phyloP scores from a whole-genome alignment of 1,140 invertebrate genomes.

The Hermatobates lingyangjiaoensis region DNA sequence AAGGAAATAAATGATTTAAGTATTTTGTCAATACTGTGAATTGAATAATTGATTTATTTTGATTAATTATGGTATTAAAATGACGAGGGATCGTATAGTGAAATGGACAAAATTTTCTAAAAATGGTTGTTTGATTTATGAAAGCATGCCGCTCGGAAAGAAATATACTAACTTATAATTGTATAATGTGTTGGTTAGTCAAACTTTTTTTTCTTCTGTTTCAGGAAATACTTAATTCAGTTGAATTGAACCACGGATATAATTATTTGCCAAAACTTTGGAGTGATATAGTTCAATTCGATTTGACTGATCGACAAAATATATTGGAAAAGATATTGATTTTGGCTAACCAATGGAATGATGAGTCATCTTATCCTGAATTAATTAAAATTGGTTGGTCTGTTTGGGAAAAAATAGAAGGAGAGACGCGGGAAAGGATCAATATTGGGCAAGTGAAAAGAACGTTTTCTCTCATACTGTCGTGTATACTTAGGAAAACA shows the following conservation, averaged over 20 bases:
- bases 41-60: too few species aligned
- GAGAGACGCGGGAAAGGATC: constrained; percentile 9
- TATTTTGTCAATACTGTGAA: too few species aligned
- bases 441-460: background rate
- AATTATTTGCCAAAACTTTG: constrained; percentile 50
- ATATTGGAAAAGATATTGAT: constrained; percentile 32
- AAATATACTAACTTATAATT: too few species aligned
- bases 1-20: too few species aligned
- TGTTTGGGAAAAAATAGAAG: constrained; percentile 30
- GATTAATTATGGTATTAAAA: too few species aligned
- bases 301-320: constrained; percentile 32
- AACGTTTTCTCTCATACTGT: background rate
- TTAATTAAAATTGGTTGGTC: constrained; percentile 32
- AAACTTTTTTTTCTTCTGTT: constrained; percentile 8
- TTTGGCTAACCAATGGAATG: constrained; percentile 29
- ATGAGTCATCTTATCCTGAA: constrained; percentile 22
- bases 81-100: too few species aligned
- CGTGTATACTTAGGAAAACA: too few species aligned
- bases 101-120: too few species aligned
- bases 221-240: constrained; percentile 30
- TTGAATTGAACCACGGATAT: constrained; percentile 37
- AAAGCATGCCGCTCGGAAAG: too few species aligned
- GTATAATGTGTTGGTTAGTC: too few species aligned
- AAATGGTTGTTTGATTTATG: too few species aligned
- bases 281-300: constrained; percentile 55